These are phyloP conservation scores for Iguana delicatissima DNA, from an alignment of 2,797 vertebrate species.

Conservation along the genomic window DNA sequence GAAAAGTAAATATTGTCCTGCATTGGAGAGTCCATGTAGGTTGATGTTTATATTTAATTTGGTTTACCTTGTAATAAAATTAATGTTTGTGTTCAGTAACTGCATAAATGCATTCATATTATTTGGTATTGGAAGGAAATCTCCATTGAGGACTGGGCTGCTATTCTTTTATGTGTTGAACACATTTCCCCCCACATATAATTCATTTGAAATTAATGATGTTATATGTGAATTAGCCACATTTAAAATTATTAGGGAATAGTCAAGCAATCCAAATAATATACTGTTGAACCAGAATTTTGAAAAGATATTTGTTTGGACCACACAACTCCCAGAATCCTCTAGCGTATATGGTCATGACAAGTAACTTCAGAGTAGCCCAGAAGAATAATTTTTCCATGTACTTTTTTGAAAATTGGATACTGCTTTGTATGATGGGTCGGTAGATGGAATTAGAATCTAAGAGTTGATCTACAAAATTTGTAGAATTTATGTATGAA, in stretches of 20 bases:
- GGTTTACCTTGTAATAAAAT: conserved; percentile 14
- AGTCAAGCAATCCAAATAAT: background rate
- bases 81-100: background rate
- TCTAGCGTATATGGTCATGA: too few species aligned
- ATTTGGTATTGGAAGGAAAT: background rate
- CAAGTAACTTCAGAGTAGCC: too few species aligned
- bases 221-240: background rate
- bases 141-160: background rate
- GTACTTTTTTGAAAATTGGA: too few species aligned
- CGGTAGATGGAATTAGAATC: too few species aligned
- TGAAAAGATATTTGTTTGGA: background rate
- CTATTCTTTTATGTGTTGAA: background rate
- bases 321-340: too few species aligned
- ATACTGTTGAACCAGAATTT: background rate
- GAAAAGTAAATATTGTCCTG: conserved; percentile 3
- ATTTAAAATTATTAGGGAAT: background rate
- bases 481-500: too few species aligned
- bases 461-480: too few species aligned
- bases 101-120: background rate
- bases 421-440: too few species aligned
- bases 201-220: background rate
- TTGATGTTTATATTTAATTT: conserved; percentile 15
- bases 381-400: too few species aligned
- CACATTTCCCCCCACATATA: background rate
- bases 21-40: background rate